Base-by-base conservation (phyloP, 35 echinoderm and acorn worm species). In the Ophioderma brevispina region DNA sequence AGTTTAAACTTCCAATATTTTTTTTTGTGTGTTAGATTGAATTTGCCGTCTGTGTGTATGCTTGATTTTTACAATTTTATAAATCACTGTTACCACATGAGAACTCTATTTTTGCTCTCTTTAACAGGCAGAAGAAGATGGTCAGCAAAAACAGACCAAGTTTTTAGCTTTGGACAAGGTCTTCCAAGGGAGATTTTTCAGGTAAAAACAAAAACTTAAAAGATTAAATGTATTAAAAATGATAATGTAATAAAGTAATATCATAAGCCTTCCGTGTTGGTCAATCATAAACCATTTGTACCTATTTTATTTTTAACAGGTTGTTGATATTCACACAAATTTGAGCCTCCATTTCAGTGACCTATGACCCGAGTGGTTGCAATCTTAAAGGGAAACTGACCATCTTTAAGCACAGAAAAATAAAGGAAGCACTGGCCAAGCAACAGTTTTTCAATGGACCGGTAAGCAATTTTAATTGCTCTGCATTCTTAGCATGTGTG, bases 81-180 rank as follows among this genome's bases (percentile, higher is more conserved):
- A 32, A 86, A 33, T 32, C 18, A 21, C 25, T 32, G 49, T 70
- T n/a, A 86, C 64, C 30, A 25, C 49, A 28, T 63, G 32, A 35
- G 18, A 39, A 77, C n/a, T n/a, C n/a, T n/a, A n/a, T 28, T 50
- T 31, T 84, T 85, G 33, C 49, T 88, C 40, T 87, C 11, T 30
- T 0, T 91, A 40, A 41, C 77, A 84, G 31, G 42, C 92, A 90
- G 50, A 52, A 32, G 82, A 85, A 49, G 40, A 87, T 90, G 93
- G 90, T 42, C 81, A 93, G n/a, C 76, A 92, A 80, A 93, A 91
- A 39, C 86, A 79, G 3, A 99, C 97, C 37, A 93, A 92, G 46
- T 99, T 99, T 78, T 81, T 99, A 37, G 88, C 97, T 4, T 46
- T 92, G 33, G 97, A 99, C 59, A 99, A 99, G 85, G 95, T 93